Evolutionary conservation across 1,140 invertebrate species (phyloP), one percentile per base, ranked within the genome.

Genomic region (Acromyrmex heyeri): DNA sequence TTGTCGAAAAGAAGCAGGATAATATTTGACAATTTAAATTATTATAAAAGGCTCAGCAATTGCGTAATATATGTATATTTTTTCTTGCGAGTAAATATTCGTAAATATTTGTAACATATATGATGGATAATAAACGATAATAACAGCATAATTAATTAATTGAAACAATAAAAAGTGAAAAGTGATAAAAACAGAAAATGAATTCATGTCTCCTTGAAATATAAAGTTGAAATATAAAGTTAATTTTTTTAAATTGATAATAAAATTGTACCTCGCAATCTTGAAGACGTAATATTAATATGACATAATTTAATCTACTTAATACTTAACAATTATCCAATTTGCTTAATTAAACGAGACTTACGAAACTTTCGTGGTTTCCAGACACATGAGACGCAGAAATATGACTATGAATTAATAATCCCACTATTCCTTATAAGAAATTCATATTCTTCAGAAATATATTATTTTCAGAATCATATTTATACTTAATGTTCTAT

Each of bases 391-490:
- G 50, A 57, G 6, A 21, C 3, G 21, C 24, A 30, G 3, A 44
- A 44, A 48, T 18, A 77, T 10, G 7, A 73, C 18, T 16, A 27
- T 76, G 48, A 76, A 62, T 62, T 62, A 62, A 44, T 77, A 44
- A 77, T 73, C n/a, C 16, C 18, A 0, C 10, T 75, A 75, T 21
- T 55, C 18, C 3, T 73, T 30, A 24, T 27, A 18, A 69, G 6
- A 69, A 24, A 27, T 24, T 67, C 3, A 21, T 16, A 8, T 48
- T 38, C 34, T 38, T 38, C 6, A 48, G 21, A 30, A 75, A 38
- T 16, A 67, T 21, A 61, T 38, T 76, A 76, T 55, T 61, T 76
- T 76, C 14, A 44, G 18, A n/a, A 12, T 30, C 2, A 5, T 48
- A n/a, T 14, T 30, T 27, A 30, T 34, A 62, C 8, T 50, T 16